These are phyloP conservation scores for Rhyacophila evoluta DNA, from an alignment of 2,888 invertebrate species.

Conservation along the genomic window DNA sequence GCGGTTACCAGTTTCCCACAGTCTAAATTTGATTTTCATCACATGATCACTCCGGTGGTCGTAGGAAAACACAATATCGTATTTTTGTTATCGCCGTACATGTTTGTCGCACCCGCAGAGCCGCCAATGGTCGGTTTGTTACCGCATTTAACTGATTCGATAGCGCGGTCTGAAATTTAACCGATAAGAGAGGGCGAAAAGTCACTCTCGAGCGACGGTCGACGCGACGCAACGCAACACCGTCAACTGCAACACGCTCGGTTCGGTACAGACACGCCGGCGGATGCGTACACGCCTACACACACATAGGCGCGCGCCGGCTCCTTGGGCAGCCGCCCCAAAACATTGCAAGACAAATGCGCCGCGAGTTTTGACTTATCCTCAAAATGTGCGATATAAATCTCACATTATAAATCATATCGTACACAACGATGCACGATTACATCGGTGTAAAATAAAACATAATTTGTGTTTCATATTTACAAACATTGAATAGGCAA, in stretches of 20 bases:
- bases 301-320: constrained; percentile 24
- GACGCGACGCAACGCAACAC: constrained; percentile 19
- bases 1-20: constrained; percentile 27
- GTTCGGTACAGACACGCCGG: constrained; percentile 10
- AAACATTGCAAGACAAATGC: constrained; percentile 14
- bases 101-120: background rate
- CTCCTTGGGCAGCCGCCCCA: constrained; percentile 13
- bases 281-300: constrained; percentile 24
- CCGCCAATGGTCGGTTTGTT: background rate
- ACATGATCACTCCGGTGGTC: background rate
- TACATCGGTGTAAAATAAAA: too few species aligned
- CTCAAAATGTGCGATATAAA: constrained; percentile 7
- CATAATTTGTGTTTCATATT: too few species aligned
- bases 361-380: background rate
- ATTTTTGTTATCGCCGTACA: background rate
- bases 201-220: background rate
- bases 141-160: background rate
- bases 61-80: background rate
- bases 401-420: too few species aligned
- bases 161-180: background rate
- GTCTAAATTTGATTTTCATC: background rate
- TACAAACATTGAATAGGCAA: too few species aligned
- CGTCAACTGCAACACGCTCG: constrained; percentile 22
- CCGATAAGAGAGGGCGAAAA: background rate
- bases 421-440: too few species aligned